Evolutionary conservation across 2,888 invertebrate species (phyloP), one percentile per base, ranked within the genome.

Genomic region (Drosophila rubida): DNA sequence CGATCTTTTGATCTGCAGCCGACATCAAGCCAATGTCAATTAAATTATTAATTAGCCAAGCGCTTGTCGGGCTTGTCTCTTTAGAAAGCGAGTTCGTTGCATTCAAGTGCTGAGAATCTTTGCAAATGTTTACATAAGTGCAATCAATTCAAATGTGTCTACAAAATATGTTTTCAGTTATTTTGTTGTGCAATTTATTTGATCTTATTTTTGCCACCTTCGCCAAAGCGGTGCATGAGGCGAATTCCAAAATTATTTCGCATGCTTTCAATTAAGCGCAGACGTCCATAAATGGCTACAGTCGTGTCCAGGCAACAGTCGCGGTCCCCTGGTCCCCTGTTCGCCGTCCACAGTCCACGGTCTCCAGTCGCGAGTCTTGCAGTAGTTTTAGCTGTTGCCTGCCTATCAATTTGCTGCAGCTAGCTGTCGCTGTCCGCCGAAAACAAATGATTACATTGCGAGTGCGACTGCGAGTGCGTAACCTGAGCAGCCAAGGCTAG

Each of bases 381-480:
- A 63, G 51, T 60, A 55, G 67, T 61, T 69, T 61, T 57, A 50
- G 80, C 72, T 78, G 84, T 84, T 80, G 58, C 51, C 84, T 83
- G 87, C 84, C 80, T 87, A 87, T 81, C 80, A 81, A 81, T 83
- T 86, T 87, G 77, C 70, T 57, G 48, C 61, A 45, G 78, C 63
- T 49, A 61, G 67, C 68, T 83, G 78, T 78, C 64, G 76, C 75
- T 87, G 85, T 87, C 78, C 55, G 58, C 46, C 54, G 71, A 69
- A 83, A 84, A 83, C 86, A 85, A 87, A 87, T 83, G 82, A 83
- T 79, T 82, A 87, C 82, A 76, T 77, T 64, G 77, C 72, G 88
- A 81, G 77, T 82, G 80, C 80, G 86, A 76, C 75, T 64, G 77
- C 72, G 88, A 81, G 77, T 82, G 80, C 80, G 86, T 87, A 83